These are phyloP conservation scores for Odobenus rosmarus DNA, from an alignment of 2,113 vertebrate genomes.

Conservation along the genomic window DNA sequence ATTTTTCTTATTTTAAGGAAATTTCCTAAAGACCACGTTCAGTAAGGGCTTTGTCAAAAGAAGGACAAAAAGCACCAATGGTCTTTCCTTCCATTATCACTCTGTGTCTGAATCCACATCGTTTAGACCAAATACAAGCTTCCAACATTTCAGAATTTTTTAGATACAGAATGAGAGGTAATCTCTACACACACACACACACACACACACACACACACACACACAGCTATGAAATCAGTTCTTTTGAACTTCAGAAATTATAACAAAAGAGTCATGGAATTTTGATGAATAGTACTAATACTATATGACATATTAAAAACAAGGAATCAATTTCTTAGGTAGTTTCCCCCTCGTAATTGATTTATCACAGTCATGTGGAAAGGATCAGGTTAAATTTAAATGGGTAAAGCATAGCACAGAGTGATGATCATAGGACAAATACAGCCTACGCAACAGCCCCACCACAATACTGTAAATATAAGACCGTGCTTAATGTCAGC, in stretches of 20 bases:
- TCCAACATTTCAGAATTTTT: neutral
- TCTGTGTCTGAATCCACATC: neutral
- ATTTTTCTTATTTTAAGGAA: neutral
- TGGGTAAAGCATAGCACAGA: neutral
- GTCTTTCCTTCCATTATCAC: neutral
- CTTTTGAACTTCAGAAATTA: neutral
- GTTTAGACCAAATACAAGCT: neutral
- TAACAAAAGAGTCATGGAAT: neutral
- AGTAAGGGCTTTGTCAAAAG: neutral
- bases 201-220: neutral
- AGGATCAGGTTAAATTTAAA: neutral
- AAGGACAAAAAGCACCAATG: neutral
- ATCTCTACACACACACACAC: neutral
- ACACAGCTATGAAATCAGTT: neutral
- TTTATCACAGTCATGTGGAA: neutral
- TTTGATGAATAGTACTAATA: neutral
- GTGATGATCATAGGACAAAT: neutral
- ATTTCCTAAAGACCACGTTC: neutral
- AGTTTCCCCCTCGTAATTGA: neutral
- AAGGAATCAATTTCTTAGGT: neutral
- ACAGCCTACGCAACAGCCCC: no score
- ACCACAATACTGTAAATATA: neutral
- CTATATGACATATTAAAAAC: neutral
- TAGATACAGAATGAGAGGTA: neutral
- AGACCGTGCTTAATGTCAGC: neutral